Evolutionary conservation across 2,888 invertebrate species (phyloP).

Genomic region (Drosophila lacicola): DNA sequence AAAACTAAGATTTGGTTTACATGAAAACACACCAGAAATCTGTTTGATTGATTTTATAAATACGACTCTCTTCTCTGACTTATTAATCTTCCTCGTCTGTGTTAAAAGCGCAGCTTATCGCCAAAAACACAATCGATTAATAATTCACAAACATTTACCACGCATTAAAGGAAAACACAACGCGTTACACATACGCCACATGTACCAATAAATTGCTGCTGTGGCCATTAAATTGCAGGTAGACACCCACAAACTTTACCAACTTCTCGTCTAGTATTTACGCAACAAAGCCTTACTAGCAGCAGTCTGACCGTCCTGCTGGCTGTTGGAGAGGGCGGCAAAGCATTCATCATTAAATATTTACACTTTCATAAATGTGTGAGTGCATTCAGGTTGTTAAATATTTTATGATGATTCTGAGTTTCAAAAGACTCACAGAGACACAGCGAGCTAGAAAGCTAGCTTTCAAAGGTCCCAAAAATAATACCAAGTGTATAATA

Average conservation of each 20-base stretch:
- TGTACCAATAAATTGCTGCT: conserved; percentile 50
- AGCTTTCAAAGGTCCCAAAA: conserved; percentile 16
- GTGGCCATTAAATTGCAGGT: conserved; percentile 45
- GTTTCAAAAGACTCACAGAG: conserved; percentile 57
- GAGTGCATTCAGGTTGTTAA: conserved; percentile 75
- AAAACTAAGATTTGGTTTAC: too few species aligned
- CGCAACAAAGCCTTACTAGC: conserved; percentile 2
- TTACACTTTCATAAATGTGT: conserved; percentile 81
- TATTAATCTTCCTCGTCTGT: background rate
- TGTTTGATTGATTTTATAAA: background rate
- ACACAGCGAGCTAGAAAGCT: conserved; percentile 34
- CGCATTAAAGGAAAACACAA: conserved; percentile 21
- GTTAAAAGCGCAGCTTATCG: background rate
- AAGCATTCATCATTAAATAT: conserved; percentile 75
- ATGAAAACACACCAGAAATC: too few species aligned
- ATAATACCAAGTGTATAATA: background rate
- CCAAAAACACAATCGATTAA: conserved; percentile 39
- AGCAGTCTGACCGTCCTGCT: conserved; percentile 19
- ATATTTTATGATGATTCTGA: conserved; percentile 68
- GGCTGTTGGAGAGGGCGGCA: background rate
- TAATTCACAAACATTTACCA: conserved; percentile 47
- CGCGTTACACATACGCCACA: conserved; percentile 60
- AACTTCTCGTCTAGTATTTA: conserved; percentile 23
- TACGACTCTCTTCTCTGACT: background rate
- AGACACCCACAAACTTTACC: conserved; percentile 5